Base-by-base conservation (phyloP, 1,140 invertebrate genomes). In the Apis dorsata region DNA sequence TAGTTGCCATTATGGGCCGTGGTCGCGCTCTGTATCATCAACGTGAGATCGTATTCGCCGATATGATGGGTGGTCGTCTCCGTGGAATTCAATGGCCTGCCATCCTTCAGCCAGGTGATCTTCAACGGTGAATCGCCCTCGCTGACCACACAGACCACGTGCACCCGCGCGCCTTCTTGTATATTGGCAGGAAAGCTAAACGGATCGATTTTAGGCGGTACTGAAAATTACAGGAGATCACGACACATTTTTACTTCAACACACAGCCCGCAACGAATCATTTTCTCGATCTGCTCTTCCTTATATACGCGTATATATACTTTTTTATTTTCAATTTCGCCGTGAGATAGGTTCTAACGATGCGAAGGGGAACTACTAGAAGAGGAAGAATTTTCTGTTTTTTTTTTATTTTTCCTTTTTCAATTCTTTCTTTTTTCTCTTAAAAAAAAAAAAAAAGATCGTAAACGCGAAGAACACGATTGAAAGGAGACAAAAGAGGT, bases 1-100 rank as follows among this genome's bases (percentile, higher is more conserved):
- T 98, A 98, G 94, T 98, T 98, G 53, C 97, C 97, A 74, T 96
- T 97, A 92, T 98, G 97, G 44, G 95, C 94, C 5, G 97, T 90
- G 81, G 91, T 84, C 89, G 95, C 90, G 86, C 93, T 90, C 85
- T 89, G 90, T 92, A 95, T 92, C 91, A 90, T 90, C 73, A 94
- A 91, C 19, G 93, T 91, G 63, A 94, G 90, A 91, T 94, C 93
- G 90, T 93, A 95, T 79, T 94, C 92, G 90, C 93, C 94, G 80
- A 93, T 91, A 82, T 94, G 92, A 80, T 93, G 91, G 24, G 92
- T 93, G 51, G 88, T 90, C 53, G 91, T 91, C 73, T 92, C 90
- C 60, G 87, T 86, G 24, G 90, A 85, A 74, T 91, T 90, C 79
- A 93, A 91, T 21, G 88, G 92, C 66, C 84, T 90, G 63, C 92